Conservation (phyloP, 2,113 vertebrate species). For the Fregetta grallaria region DNA sequence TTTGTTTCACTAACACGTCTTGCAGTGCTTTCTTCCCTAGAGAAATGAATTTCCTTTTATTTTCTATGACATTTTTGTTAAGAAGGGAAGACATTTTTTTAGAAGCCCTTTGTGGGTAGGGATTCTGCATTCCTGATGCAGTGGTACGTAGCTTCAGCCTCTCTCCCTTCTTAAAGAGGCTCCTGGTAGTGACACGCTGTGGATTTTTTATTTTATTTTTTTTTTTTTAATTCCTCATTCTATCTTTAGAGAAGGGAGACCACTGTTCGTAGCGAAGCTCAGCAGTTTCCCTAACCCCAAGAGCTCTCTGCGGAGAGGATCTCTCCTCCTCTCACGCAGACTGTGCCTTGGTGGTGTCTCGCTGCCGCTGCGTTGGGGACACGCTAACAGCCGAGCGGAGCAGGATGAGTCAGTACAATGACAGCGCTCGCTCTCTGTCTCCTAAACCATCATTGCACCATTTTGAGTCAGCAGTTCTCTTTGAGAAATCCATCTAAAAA, state of each 20-base stretch:
- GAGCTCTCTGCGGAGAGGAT: neutral
- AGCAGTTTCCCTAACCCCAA: neutral
- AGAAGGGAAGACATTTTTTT: neutral
- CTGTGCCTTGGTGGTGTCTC: too few relatives aligned
- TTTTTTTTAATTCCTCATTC: neutral
- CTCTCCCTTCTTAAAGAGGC: neutral
- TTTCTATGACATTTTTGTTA: neutral
- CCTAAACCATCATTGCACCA: neutral
- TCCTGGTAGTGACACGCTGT: neutral
- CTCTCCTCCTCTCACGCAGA: neutral
- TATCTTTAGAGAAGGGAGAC: neutral
- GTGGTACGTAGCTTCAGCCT: neutral
- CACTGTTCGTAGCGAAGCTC: neutral
- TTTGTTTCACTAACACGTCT: neutral
- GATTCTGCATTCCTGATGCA: neutral
- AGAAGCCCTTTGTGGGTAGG: neutral
- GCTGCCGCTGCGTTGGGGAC: accelerated
- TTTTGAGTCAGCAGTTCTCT: neutral
- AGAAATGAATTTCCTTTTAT: neutral
- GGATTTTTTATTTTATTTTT: neutral
- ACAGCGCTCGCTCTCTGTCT: neutral
- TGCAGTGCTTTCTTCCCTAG: neutral
- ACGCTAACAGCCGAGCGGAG: neutral
- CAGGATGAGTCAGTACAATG: neutral
- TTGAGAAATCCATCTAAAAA: neutral